Percentiles rank a stretch among this genome's conserved stretches.
Conservation (phyloP, 2,888 invertebrate genomes). For the Shargacucullia verbasci region DNA sequence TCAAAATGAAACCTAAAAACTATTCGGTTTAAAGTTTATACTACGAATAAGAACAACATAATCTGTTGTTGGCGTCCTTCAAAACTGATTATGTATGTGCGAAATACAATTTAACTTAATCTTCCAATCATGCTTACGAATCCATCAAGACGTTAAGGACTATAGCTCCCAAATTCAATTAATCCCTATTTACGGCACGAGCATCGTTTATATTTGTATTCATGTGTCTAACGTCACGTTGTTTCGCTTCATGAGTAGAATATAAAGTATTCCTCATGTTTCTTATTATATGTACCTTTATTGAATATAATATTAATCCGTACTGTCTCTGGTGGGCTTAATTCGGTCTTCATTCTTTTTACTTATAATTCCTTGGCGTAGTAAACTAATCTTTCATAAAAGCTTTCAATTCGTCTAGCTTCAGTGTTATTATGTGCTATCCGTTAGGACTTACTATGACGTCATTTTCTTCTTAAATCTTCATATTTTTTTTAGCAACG, state of each 20-base stretch:
- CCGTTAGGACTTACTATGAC: too few relatives aligned
- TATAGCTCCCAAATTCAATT: slow-evolving; percentile 31
- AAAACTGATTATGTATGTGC: slow-evolving; percentile 4
- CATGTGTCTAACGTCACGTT: slow-evolving; percentile 19
- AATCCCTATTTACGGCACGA: slow-evolving; percentile 35
- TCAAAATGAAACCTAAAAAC: too few relatives aligned
- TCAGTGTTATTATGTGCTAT: too few relatives aligned
- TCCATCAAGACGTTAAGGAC: slow-evolving; percentile 33
- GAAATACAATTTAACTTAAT: slow-evolving; percentile 34
- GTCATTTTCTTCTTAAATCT: too few relatives aligned
- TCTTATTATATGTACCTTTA: slow-evolving; percentile 8
- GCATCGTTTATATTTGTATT: slow-evolving; percentile 43
- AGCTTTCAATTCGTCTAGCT: too few relatives aligned
- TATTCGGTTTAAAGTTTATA: too few relatives aligned
- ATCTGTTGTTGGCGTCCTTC: neutral
- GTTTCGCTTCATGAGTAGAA: slow-evolving; percentile 23
- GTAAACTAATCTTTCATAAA: too few relatives aligned
- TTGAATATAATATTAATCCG: neutral
- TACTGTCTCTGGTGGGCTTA: slow-evolving; percentile 3
- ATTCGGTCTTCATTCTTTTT: neutral
- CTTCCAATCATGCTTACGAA: slow-evolving; percentile 39
- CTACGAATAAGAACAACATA: too few relatives aligned
- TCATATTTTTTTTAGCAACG: neutral
- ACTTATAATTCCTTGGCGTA: neutral
- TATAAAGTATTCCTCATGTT: slow-evolving; percentile 12